These are phyloP conservation scores for Lineus longissimus DNA, from an alignment of 1,140 invertebrate genomes.

Conservation along the genomic window DNA sequence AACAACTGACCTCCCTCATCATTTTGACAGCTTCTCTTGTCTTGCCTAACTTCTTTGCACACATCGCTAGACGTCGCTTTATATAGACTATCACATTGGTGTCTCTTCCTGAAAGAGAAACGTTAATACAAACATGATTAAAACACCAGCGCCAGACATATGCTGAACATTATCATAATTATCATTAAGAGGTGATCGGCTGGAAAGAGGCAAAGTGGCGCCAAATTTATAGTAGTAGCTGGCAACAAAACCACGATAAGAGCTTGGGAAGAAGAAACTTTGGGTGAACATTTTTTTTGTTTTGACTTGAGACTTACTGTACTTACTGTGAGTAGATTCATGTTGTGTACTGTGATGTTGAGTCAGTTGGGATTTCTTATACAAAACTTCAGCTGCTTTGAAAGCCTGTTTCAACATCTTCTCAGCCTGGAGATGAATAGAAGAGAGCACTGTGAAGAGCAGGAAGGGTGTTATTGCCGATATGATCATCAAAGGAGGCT, in stretches of 20 bases:
- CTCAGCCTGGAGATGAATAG: conserved; percentile 60
- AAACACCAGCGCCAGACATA: background rate
- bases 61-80: conserved; percentile 91
- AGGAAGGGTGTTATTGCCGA: no score
- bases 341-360: conserved; percentile 73
- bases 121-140: background rate
- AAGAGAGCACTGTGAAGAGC: background rate
- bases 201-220: no score
- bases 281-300: no score
- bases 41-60: conserved; percentile 83
- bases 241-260: no score
- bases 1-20: conserved; percentile 78
- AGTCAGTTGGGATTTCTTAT: conserved; percentile 73
- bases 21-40: conserved; percentile 95
- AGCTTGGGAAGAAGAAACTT: no score
- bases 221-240: no score
- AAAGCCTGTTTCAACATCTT: conserved; percentile 82
- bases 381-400: conserved; percentile 82
- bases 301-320: no score
- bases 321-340: conserved; percentile 74
- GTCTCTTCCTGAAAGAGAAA: conserved; percentile 65
- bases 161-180: no score
- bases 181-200: no score
- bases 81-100: conserved; percentile 95
- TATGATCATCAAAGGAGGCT: no score